Evolutionary conservation across 1,140 invertebrate species (phyloP), one percentile per base, ranked within the genome.

Genomic region (Musca vetustissima): DNA sequence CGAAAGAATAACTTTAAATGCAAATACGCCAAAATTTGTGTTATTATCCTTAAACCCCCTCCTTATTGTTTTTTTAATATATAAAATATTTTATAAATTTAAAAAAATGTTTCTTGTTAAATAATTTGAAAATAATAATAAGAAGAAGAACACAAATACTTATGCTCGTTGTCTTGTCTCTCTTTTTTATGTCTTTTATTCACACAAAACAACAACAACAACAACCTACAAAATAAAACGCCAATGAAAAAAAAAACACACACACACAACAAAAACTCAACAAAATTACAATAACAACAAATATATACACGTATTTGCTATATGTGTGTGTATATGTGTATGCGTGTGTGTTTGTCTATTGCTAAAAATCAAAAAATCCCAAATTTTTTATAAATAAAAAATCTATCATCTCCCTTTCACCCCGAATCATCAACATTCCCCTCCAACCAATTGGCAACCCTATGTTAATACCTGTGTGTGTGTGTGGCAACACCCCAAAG

Each of bases 81-180:
- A 19, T 47, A 6, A n/a, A 21, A 64, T 47, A 11, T 13, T 14
- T 21, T n/a, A n/a, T n/a, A 11, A 2, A 6, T 15, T 64, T 47
- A 47, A 21, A 15, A 36, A 64, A 11, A 19, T 65, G 4, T 66
- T 66, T 67, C 9, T 28, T 36, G 17, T 15, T 28, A 17, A 28
- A 55, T 55, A 17, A 7, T 57, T 1, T 43, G 15, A 55, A 67
- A 21, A 67, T 24, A 55, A 13, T 19, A 22, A 32, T 55, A 28
- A 36, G 1, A 24, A 47, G 43, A 43, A 15, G 25, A 28, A 66
- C 21, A 66, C 14, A 55, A 36, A 64, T 57, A 80, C 78, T 80
- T 80, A 80, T 80, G 78, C 78, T 80, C 78, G 78, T 80, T 78
- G 74, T 80, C 70, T 80, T 74, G 78, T 76, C 76, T 80, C 75